These are phyloP conservation scores for Episyrphus balteatus DNA, from an alignment of 1,140 invertebrate species.

Conservation along the genomic window DNA sequence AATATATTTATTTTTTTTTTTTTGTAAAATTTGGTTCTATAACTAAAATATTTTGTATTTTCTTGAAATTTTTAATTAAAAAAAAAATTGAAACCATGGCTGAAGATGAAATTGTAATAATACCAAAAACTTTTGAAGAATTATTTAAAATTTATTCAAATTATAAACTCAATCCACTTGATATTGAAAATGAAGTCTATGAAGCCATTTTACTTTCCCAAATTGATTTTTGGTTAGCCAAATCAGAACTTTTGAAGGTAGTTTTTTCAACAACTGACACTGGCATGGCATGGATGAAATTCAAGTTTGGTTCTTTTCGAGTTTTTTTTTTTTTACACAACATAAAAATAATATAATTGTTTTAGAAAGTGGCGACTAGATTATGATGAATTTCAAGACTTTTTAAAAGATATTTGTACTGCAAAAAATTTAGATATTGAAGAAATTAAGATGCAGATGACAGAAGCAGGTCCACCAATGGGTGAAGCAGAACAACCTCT, in stretches of 20 bases:
- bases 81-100: slow-evolving; percentile 18
- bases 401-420: slow-evolving; percentile 13
- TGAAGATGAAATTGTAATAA: slow-evolving; percentile 31
- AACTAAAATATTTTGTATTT: too few relatives aligned
- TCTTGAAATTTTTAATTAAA: slow-evolving; percentile 30
- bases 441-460: slow-evolving; percentile 16
- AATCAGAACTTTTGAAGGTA: slow-evolving; percentile 23
- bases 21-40: too few relatives aligned
- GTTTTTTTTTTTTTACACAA: not conserved
- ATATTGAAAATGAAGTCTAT: slow-evolving; percentile 20
- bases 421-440: slow-evolving; percentile 14
- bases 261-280: slow-evolving; percentile 24
- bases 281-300: slow-evolving; percentile 28
- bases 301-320: slow-evolving; percentile 16
- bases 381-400: slow-evolving; percentile 27
- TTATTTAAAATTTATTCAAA: slow-evolving; percentile 23
- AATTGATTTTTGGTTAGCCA: slow-evolving; percentile 24
- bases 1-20: too few relatives aligned
- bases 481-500: slow-evolving; percentile 6
- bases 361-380: slow-evolving; percentile 30
- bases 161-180: slow-evolving; percentile 11
- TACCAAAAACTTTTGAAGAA: slow-evolving; percentile 24
- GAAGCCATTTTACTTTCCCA: slow-evolving; percentile 26
- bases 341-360: not conserved
- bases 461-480: slow-evolving; percentile 18